Percentiles rank a stretch among this genome's conserved stretches.
Conservation (phyloP, 1,140 invertebrate species). For the Apis mellifera region Amel_HAv3.1 CM009934.2:4109501-4110000, state of each 20-base stretch:
- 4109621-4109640: neutral
- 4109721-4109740: neutral
- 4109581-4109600: slow-evolving; percentile 28
- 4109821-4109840: neutral
- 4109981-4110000: too few species aligned
- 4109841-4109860: neutral
- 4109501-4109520: slow-evolving; percentile 23
- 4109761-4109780: too few species aligned
- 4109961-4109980: too few species aligned
- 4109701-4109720: neutral
- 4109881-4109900: neutral
- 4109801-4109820: neutral
- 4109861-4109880: neutral
- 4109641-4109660: neutral
- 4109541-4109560: slow-evolving; percentile 12
- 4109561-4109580: neutral
- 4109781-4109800: neutral
- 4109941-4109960: too few species aligned
- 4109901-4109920: neutral
- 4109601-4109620: slow-evolving; percentile 31
- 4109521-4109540: slow-evolving; percentile 4
- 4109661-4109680: neutral
- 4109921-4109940: neutral
- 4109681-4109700: neutral
- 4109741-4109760: neutral